These are phyloP conservation scores for Brachylomia viminalis DNA, from an alignment of 2,888 invertebrate species.

Conservation along the genomic window DNA sequence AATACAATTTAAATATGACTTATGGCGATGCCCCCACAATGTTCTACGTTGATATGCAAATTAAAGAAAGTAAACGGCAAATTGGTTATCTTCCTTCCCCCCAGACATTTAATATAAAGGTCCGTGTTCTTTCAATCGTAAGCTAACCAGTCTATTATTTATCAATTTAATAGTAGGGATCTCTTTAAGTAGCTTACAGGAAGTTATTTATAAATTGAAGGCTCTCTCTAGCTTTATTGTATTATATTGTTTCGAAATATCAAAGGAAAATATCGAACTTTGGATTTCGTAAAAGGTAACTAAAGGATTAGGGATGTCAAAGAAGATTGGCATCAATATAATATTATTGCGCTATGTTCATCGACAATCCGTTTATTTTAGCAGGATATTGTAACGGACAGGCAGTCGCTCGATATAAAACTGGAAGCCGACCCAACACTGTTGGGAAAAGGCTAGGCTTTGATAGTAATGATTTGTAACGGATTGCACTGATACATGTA, in stretches of 20 bases:
- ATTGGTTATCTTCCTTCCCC: slow-evolving; percentile 18
- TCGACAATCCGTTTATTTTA: background rate
- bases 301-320: slow-evolving; percentile 23
- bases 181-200: slow-evolving; percentile 2
- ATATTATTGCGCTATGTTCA: background rate
- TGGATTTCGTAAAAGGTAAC: slow-evolving; percentile 9
- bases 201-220: slow-evolving; percentile 9
- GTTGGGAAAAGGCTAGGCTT: background rate
- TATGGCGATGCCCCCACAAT: background rate
- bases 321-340: slow-evolving; percentile 11
- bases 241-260: slow-evolving; percentile 19
- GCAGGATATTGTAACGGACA: background rate
- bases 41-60: slow-evolving; percentile 29
- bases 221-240: background rate
- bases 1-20: slow-evolving; percentile 2
- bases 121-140: slow-evolving; percentile 16
- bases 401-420: background rate
- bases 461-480: background rate
- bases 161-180: slow-evolving; percentile 8
- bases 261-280: slow-evolving; percentile 17
- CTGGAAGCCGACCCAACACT: background rate
- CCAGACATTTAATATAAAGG: slow-evolving; percentile 20
- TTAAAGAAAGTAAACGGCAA: slow-evolving; percentile 34
- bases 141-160: slow-evolving; percentile 12
- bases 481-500: background rate